Conservation (phyloP, 30 jellyfish, hydroid and myxozoan species). For the Sanderia malayensis region DNA sequence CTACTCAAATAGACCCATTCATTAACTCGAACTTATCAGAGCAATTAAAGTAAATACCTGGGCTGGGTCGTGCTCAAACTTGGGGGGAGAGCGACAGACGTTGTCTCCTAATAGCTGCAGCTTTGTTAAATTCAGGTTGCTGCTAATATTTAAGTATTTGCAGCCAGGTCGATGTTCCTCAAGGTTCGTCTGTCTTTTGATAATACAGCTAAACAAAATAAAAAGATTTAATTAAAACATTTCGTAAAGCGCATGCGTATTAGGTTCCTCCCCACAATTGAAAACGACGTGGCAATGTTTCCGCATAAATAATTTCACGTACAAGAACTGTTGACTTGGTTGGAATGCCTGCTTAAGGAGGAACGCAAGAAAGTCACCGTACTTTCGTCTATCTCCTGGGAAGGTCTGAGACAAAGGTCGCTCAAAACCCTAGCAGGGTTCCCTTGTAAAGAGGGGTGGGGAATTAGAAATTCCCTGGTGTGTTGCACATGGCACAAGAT, state of each 20-base stretch:
- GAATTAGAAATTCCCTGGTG: slow-evolving; percentile 70
- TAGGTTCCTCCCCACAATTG: too few species aligned
- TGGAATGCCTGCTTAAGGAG: slow-evolving; percentile 80
- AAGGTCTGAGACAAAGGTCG: slow-evolving; percentile 86
- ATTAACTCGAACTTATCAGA: too few species aligned
- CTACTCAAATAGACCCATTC: too few species aligned
- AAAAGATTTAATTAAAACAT: neutral
- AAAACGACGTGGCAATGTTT: too few species aligned
- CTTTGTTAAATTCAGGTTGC: neutral
- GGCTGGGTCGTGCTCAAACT: slow-evolving; percentile 72
- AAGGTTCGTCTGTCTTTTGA: slow-evolving; percentile 40
- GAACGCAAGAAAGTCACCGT: slow-evolving; percentile 40
- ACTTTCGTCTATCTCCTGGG: slow-evolving; percentile 66
- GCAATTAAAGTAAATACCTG: slow-evolving; percentile 41
- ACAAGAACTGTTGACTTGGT: slow-evolving; percentile 71
- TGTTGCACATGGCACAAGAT: slow-evolving; percentile 54
- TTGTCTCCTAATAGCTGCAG: neutral
- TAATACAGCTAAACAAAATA: slow-evolving; percentile 35
- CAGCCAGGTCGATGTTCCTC: slow-evolving; percentile 62
- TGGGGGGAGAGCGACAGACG: slow-evolving; percentile 45
- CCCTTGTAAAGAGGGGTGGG: slow-evolving; percentile 72
- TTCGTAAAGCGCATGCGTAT: neutral
- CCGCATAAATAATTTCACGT: too few species aligned
- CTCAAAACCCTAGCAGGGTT: slow-evolving; percentile 72
- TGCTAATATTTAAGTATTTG: slow-evolving; percentile 1